Base-by-base conservation (phyloP, 1,140 invertebrate genomes). In the Panulirus ornatus region DNA sequence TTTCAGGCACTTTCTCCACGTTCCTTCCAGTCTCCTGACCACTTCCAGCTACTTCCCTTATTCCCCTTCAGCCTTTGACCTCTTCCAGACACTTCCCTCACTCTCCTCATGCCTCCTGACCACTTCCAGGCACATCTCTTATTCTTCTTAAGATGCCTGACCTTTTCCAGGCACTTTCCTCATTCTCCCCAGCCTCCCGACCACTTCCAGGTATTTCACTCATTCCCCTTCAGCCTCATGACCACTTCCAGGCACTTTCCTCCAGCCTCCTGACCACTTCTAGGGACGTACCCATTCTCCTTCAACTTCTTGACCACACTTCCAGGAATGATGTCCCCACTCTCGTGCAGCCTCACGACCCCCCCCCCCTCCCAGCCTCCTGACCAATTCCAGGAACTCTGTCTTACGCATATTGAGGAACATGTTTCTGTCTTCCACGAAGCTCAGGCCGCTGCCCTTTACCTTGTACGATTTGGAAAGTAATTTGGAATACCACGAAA, bases 191-290 rank as follows among this genome's bases (percentile, higher is more conserved):
- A n/a, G n/a, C n/a, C n/a, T n/a, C n/a, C n/a, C n/a, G n/a, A n/a
- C n/a, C n/a, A n/a, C n/a, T n/a, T n/a, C n/a, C n/a, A n/a, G 82
- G n/a, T n/a, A n/a, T n/a, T n/a, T n/a, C n/a, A n/a, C n/a, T n/a
- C n/a, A n/a, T n/a, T n/a, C n/a, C n/a, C n/a, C n/a, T n/a, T n/a
- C n/a, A n/a, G n/a, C n/a, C n/a, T n/a, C n/a, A n/a, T n/a, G n/a
- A n/a, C n/a, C n/a, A n/a, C n/a, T n/a, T n/a, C 0, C 95, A 96
- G 82, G 94, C 99, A 88, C 97, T 98, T 91, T n/a, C n/a, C 95
- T 99, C 6, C 96, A 97, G 92, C 97, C 98, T 51, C 98, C 98
- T 93, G 98, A 99, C 93, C 99, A 99, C 93, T 99, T 97, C 93
- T 96, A 97, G 95, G 96, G 97, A 94, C 92, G 91, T 88, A 5